Base-by-base conservation (phyloP, 64 coral and sea anemone genomes). In the Actinia tenebrosa region DNA sequence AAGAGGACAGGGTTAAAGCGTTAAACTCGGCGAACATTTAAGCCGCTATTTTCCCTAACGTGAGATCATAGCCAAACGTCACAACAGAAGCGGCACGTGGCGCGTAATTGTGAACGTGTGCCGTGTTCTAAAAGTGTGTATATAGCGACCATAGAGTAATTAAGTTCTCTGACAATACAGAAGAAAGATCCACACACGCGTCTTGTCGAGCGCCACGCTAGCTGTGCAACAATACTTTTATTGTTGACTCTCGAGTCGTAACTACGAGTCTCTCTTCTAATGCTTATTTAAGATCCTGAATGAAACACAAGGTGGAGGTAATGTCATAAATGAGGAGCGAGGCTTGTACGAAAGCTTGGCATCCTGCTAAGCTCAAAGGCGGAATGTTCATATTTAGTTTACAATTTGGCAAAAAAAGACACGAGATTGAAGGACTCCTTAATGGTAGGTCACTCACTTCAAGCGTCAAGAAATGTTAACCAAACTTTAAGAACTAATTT, bases 51-150 rank as follows among this genome's bases (percentile, higher is more conserved):
- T 50, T 91, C 75, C 9, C 45, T 89, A 45, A 42, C 72, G 71
- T 78, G 27, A 18, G 71, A 42, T 25, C 71, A 60, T 22, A 66
- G 4, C 54, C 56, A 43, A 26, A 86, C 44, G 84, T 80, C 42
- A 61, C 20, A 86, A 91, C 77, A 86, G 64, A 80, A 87, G 64
- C 64, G 90, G 90, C 90, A 92, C 90, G 90, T 92, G 90, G 90
- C 90, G 58, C 84, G 50, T 83, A 83, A 92, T 87, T 92, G 90
- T 87, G 60, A 56, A 45, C 90, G 84, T 85, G 90, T 92, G 90
- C 90, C 90, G 19, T 64, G 27, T 45, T 87, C 58, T 83, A 83
- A 69, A 46, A 42, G 62, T 92, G 85, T 92, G 77, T 92, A 92
- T 84, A 77, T 92, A 83, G 86, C 56, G 44, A 61, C 54, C 85